phyloP scores from a whole-genome alignment of 2,888 invertebrate genomes.

The Cephonodes hylas region DNA sequence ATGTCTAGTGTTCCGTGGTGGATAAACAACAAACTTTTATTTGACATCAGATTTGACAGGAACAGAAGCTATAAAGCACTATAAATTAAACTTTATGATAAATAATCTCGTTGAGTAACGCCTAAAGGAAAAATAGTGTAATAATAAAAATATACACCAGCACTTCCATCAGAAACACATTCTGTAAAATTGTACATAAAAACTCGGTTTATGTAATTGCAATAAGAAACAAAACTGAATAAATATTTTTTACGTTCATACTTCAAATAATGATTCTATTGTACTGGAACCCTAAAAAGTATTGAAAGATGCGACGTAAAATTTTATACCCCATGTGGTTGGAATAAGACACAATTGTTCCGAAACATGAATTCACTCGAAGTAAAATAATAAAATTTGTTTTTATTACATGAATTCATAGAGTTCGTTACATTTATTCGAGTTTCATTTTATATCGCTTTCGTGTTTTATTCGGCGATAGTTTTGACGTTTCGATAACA shows the following conservation, averaged over 20 bases:
- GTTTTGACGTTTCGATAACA: not conserved
- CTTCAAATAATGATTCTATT: not conserved
- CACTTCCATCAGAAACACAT: no score
- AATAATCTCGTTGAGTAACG: no score
- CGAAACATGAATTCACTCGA: conserved; percentile 8
- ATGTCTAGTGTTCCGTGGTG: not conserved
- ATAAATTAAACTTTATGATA: no score
- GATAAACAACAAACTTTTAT: not conserved
- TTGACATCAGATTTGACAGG: not conserved
- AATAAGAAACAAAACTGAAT: no score
- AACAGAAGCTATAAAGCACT: no score
- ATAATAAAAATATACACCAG: no score
- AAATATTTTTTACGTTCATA: not conserved
- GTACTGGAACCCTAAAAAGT: not conserved
- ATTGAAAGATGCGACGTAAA: not conserved
- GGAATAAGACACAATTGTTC: conserved; percentile 3
- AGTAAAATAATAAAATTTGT: conserved; percentile 9
- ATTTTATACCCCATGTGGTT: not conserved
- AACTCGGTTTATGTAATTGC: no score
- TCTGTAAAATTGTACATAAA: no score
- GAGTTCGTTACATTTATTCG: conserved; percentile 6
- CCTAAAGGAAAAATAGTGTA: no score
- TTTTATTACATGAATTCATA: not conserved
- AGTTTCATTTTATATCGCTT: not conserved
- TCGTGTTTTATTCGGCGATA: not conserved